These are phyloP conservation scores for Pristionchus entomophagus DNA, from an alignment of 2,888 invertebrate genomes.

Conservation along the genomic window DNA sequence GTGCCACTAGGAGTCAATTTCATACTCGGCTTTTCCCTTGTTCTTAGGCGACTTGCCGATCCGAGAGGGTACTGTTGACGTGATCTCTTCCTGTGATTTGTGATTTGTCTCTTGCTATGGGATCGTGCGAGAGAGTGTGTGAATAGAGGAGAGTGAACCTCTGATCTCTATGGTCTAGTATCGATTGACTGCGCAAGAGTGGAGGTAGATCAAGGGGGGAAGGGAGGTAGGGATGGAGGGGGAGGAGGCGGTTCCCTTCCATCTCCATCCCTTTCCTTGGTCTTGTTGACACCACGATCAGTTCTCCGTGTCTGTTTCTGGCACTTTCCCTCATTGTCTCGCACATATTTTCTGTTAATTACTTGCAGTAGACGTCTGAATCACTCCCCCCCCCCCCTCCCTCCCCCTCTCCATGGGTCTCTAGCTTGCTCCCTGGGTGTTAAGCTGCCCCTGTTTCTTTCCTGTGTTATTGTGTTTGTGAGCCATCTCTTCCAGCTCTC, in stretches of 20 bases:
- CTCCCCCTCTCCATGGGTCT: background rate
- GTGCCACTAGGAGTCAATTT: background rate
- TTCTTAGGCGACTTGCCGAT: background rate
- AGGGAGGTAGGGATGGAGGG: background rate
- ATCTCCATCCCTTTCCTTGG: background rate
- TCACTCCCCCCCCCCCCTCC: too few relatives aligned
- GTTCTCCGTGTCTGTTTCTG: background rate
- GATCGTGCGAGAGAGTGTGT: background rate
- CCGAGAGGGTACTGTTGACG: background rate
- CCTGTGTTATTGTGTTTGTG: background rate
- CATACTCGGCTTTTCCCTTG: background rate
- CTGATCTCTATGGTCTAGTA: background rate
- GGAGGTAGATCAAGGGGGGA: background rate
- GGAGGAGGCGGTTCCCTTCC: conserved; percentile 14
- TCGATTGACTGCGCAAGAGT: background rate
- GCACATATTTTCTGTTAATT: background rate
- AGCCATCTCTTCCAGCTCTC: background rate
- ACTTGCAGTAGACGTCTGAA: background rate
- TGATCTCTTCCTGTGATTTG: too few relatives aligned
- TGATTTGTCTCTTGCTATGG: too few relatives aligned
- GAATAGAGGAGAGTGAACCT: background rate
- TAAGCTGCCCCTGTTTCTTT: background rate
- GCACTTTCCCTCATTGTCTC: background rate
- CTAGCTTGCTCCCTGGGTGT: background rate
- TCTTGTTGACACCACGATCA: background rate